phyloP scores from a whole-genome alignment of 2,797 vertebrate genomes.

The Carduelis carduelis region DNA sequence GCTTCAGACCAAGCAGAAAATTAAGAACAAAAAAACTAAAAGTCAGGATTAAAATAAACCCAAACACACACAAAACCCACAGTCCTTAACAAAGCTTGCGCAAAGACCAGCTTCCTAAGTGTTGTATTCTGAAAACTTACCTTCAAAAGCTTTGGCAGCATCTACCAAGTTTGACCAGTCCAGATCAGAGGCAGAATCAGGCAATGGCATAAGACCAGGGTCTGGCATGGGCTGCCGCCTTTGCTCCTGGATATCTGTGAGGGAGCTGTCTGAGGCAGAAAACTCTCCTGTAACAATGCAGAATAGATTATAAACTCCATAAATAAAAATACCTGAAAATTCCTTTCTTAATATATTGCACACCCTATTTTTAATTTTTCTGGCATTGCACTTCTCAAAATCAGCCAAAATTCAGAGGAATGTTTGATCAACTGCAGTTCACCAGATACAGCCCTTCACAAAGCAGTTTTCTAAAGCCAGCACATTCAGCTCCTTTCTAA shows the following conservation, averaged over 20 bases:
- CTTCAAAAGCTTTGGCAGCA: conserved; percentile 96
- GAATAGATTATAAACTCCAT: not conserved
- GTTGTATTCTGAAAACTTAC: conserved; percentile 71
- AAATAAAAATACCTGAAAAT: not conserved
- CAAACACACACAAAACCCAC: not conserved
- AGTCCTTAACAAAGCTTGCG: not conserved
- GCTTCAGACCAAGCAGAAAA: not conserved
- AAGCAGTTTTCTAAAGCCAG: not conserved
- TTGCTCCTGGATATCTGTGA: conserved; percentile 85
- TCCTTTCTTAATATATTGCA: not conserved
- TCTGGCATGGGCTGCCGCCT: conserved; percentile 85
- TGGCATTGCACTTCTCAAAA: not conserved
- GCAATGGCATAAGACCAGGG: conserved; percentile 92
- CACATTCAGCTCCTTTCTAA: not conserved
- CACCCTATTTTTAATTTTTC: not conserved
- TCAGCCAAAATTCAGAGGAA: not conserved
- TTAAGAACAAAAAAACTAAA: not conserved
- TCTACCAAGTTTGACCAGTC: conserved; percentile 97
- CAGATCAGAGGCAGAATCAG: conserved; percentile 87
- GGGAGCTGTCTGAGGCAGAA: conserved; percentile 86
- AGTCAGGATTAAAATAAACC: not conserved
- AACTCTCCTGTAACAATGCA: conserved; percentile 83
- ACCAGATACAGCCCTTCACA: not conserved
- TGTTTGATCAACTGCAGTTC: not conserved
- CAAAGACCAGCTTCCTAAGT: not conserved